Conservation (phyloP, 1,140 invertebrate species). For the Drosophila sp. region DNA sequence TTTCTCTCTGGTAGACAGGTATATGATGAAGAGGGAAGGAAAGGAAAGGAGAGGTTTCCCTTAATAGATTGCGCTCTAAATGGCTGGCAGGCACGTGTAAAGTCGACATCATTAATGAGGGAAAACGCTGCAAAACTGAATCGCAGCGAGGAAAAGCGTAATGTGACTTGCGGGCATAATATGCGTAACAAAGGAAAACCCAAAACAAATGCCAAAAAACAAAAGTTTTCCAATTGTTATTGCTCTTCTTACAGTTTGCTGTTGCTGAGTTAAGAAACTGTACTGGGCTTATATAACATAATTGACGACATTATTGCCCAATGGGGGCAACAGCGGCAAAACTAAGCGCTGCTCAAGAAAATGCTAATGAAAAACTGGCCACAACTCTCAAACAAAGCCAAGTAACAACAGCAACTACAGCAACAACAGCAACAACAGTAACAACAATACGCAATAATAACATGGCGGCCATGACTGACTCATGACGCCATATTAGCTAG, state of each 20-base stretch:
- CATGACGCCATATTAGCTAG: conserved; percentile 65
- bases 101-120: conserved; percentile 66
- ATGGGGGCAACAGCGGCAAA: conserved; percentile 47
- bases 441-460: background rate
- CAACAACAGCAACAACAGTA: conserved; percentile 27
- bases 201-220: conserved; percentile 41
- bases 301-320: conserved; percentile 76
- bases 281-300: conserved; percentile 66
- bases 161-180: conserved; percentile 47
- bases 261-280: conserved; percentile 9
- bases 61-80: conserved; percentile 31
- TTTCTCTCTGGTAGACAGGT: background rate
- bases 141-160: conserved; percentile 20
- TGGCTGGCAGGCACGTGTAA: conserved; percentile 56
- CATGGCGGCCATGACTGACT: conserved; percentile 47
- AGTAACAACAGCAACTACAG: conserved; percentile 25
- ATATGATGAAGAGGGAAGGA: background rate
- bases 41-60: background rate
- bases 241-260: conserved; percentile 5
- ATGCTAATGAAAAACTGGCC: conserved; percentile 66
- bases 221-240: conserved; percentile 46
- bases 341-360: conserved; percentile 32
- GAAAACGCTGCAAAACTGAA: conserved; percentile 49
- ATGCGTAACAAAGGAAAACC: conserved; percentile 47
- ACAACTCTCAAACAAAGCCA: conserved; percentile 32